Conservation (phyloP, 2,888 invertebrate species). For the Caenorhabditis wallacei region DNA sequence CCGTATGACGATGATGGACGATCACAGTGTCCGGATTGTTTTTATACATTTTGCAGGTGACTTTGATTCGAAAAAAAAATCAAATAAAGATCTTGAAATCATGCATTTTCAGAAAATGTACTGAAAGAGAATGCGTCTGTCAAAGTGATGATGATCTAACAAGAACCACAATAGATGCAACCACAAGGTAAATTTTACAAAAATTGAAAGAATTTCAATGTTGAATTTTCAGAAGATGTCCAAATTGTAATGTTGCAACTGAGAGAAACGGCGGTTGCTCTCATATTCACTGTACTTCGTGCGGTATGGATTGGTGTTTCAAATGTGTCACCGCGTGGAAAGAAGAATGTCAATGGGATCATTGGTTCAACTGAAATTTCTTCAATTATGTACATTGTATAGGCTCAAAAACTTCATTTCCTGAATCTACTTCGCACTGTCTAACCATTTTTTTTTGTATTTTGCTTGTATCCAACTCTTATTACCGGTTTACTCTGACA, state of each 20-base stretch:
- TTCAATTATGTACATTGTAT: slow-evolving; percentile 3
- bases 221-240: slow-evolving; percentile 71
- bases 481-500: not conserved
- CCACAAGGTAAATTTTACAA: slow-evolving; percentile 39
- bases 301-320: slow-evolving; percentile 79
- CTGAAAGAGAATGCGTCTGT: slow-evolving; percentile 51
- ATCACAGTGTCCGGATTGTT: slow-evolving; percentile 75
- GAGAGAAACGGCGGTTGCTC: slow-evolving; percentile 80
- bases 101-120: slow-evolving; percentile 39
- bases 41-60: slow-evolving; percentile 66
- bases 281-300: slow-evolving; percentile 79
- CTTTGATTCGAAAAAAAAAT: no score
- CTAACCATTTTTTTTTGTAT: slow-evolving; percentile 6
- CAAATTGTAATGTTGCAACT: slow-evolving; percentile 75
- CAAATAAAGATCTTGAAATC: not conserved
- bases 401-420: not conserved
- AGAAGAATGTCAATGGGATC: slow-evolving; percentile 82
- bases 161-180: slow-evolving; percentile 56
- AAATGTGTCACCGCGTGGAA: slow-evolving; percentile 72
- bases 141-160: slow-evolving; percentile 55
- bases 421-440: not conserved
- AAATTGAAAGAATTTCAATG: not conserved
- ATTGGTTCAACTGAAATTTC: slow-evolving; percentile 76
- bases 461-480: not conserved
- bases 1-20: slow-evolving; percentile 67